Evolutionary conservation across 1,140 invertebrate species (phyloP), one percentile per base, ranked within the genome.

Genomic region (Marisa cornuarietis): DNA sequence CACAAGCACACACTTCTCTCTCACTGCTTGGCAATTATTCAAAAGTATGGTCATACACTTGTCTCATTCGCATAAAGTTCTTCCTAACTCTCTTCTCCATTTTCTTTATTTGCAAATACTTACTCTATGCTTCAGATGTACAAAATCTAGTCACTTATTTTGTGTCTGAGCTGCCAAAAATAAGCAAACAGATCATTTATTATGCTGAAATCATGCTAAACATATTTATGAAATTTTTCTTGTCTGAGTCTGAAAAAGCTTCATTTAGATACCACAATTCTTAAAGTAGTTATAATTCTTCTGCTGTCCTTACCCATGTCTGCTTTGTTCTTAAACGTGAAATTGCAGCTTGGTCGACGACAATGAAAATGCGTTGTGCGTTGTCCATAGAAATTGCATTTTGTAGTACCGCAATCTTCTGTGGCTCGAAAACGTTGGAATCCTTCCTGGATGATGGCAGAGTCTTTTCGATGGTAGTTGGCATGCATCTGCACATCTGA

Each of bases 401-500:
- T 94, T 1, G 94, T 93, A 7, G 95, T 95, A 0, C 94, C 94
- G 90, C 97, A 98, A 90, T 96, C 96, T 90, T 98, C 97, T 0
- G 96, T 97, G 0, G 96, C 97, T 24, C 97, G 92, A 92, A 96
- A 97, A 85, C 96, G 92, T 89, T 97, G 96, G 92, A 97, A 98
- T 16, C 97, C 98, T 91, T 99, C 97, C 87, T 98, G 96, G 74
- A 98, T 97, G 84, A 99, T 99, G 18, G 97, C 97, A 0, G 96
- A 97, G 90, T 99, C 97, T 91, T 99, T 99, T 71, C 97, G 94
- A 89, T 99, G 98, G 90, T 98, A 99, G 92, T 99, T 99, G 6
- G 97, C 97, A 90, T 99, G 98, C 98, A 99, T 99, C 92, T 99
- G 98, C 1, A 99, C 98, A 91, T 99, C 98, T 54, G 97, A 98